Evolutionary conservation across 2,797 vertebrate genomes (phyloP), one percentile per base, ranked within the genome.

Genomic region (Aythya fuligula): DNA sequence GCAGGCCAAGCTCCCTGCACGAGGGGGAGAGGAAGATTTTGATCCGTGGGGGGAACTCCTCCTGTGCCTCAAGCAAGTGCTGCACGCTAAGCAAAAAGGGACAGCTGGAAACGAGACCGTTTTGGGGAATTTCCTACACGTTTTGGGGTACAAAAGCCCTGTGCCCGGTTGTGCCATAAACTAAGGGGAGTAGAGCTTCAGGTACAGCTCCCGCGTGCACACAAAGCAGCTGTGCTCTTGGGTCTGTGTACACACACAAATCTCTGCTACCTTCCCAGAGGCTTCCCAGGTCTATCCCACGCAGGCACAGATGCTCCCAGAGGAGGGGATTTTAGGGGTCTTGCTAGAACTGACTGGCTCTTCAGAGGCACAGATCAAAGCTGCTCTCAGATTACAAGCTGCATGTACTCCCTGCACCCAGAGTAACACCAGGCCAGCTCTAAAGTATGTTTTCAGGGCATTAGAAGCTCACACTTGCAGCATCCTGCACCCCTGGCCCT

Each of bases 381-480:
- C 61, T 32, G 57, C 64, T 28, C 67, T 20, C 13, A 4, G 58
- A 5, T 18, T 32, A 17, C 14, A 22, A 17, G 17, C 69, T 12
- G 56, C 76, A 69, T 45, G 49, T 39, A 11, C 76, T 7, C 13
- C 2, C 7, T 0, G 1, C 7, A 8, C 34, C 65, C 2, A 0
- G 74, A 86, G 76, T 30, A 61, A 36, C 76, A 43, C 1, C 30
- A 53, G 47, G 38, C 56, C 41, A 51, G 32, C 56, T 73, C 54
- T 30, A 64, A 27, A 94, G 47, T 1, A 7, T 0, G 9, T 15
- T 45, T n/a, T 41, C 72, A 51, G 69, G 66, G 67, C 25, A 47
- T 24, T 0, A 1, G 78, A 6, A 89, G 49, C 34, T 85, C 41
- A 14, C 0, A 2, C 15, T 39, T 6, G 6, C 41, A 45, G 5